Conservation (phyloP, 2,888 invertebrate genomes). For the Nycteola revayana region DNA sequence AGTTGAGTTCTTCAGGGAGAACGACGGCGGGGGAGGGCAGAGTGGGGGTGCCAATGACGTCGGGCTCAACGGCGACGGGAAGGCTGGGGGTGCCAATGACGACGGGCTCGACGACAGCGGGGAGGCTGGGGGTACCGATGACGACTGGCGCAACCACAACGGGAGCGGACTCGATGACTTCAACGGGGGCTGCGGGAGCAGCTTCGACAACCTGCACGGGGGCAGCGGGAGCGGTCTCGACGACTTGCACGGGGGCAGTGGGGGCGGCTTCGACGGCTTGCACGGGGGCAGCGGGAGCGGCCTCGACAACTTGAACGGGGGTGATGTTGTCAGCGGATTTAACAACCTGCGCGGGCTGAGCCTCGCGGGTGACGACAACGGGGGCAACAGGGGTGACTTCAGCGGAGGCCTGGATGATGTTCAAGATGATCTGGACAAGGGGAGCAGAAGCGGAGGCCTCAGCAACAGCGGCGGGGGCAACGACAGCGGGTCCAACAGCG, state of each 20-base stretch:
- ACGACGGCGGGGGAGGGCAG: slow-evolving; percentile 30
- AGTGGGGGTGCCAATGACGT: slow-evolving; percentile 21
- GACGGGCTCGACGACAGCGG: slow-evolving; percentile 12
- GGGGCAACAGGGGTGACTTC: slow-evolving; percentile 17
- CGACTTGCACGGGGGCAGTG: background rate
- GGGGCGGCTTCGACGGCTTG: slow-evolving; percentile 2
- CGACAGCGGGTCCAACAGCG: slow-evolving; percentile 8
- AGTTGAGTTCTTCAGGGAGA: slow-evolving; percentile 46
- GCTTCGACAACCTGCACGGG: slow-evolving; percentile 3
- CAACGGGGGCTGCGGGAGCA: slow-evolving; percentile 7
- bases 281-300: background rate
- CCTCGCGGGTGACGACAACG: slow-evolving; percentile 8
- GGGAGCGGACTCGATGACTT: slow-evolving; percentile 2
- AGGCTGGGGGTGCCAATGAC: slow-evolving; percentile 10
- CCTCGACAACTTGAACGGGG: background rate
- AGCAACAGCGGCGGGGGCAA: slow-evolving; percentile 9
- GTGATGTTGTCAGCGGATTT: background rate
- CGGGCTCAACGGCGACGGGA: slow-evolving; percentile 12
- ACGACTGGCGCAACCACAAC: slow-evolving; percentile 13
- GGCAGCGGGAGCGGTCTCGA: background rate
- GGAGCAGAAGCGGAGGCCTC: slow-evolving; percentile 20
- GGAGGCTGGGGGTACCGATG: slow-evolving; percentile 3
- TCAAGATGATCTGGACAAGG: slow-evolving; percentile 40
- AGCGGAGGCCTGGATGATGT: slow-evolving; percentile 30
- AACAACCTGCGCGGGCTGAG: slow-evolving; percentile 4